Percentiles rank a stretch among this genome's conserved stretches.
Evolutionary conservation across 2,113 vertebrate species (phyloP).

Genomic region (Rhagologus leucostigma): DNA sequence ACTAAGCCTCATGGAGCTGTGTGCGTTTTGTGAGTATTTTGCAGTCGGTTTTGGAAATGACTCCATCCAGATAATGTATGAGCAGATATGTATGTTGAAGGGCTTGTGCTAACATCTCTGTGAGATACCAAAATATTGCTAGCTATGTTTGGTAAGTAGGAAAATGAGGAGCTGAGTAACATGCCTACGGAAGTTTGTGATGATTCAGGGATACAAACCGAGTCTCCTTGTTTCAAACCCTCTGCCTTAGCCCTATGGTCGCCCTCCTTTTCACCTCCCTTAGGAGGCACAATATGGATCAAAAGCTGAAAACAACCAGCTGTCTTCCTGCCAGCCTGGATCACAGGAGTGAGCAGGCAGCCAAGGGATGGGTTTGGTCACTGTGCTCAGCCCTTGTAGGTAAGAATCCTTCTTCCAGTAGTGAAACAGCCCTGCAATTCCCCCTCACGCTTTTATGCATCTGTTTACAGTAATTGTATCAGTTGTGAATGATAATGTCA

Average conservation of each 20-base stretch:
- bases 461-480: not conserved
- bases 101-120: conserved; percentile 31
- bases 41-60: not conserved
- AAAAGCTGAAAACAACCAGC: not conserved
- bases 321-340: not conserved
- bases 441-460: not conserved
- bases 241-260: not conserved
- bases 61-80: conserved; percentile 9
- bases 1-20: not conserved
- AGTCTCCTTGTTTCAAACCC: not conserved
- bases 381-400: not conserved
- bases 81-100: conserved; percentile 18
- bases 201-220: conserved; percentile 4
- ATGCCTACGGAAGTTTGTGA: not conserved
- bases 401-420: not conserved
- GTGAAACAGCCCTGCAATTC: not conserved
- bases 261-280: not conserved
- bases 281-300: not conserved
- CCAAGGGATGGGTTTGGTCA: not conserved
- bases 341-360: not conserved
- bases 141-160: conserved; percentile 23
- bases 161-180: conserved; percentile 32
- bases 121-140: conserved; percentile 39
- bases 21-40: not conserved
- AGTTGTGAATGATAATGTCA: not conserved